Base-by-base conservation (phyloP, 2,113 vertebrate genomes). In the Eleginops maclovinus region DNA sequence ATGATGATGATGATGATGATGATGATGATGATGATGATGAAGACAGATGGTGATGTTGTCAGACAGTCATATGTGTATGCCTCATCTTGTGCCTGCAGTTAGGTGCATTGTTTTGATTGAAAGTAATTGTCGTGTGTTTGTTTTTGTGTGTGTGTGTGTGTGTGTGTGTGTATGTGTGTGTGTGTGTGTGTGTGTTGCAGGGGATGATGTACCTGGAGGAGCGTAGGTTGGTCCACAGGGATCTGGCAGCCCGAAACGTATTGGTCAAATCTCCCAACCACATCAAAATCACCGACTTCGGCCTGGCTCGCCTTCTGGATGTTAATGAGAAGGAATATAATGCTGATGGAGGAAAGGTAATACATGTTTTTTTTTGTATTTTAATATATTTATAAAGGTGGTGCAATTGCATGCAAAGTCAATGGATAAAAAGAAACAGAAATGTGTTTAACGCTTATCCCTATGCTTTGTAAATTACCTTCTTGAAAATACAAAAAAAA, bases 191-290 rank as follows among this genome's bases (percentile, higher is more conserved):
- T 55, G 14, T 77, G 19, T 87, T 88, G 47, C 93, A 99, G 98
- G 98, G 98, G 65, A 99, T 99, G 98, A 99, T 99, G 98, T 99
- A 99, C 88, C 91, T 99, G 73, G 98, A 99, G 87, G 98, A 99
- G 89, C 95, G 98, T 21, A 93, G 98, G 41, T 93, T 99, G 43
- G 98, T 99, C 56, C 98, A 99, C 93, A 93, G 98, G 36, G 98
- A 99, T 86, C 84, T 99, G 83, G 98, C 98, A 41, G 98, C 98
- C 17, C 94, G 98, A 1, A 99, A 99, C 11, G 98, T 99, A 59
- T 90, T 99, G 87, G 98, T 99, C 54, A 99, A 99, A 86, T 99
- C 98, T 2, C 97, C 98, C 79, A 99, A 98, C 87, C 98, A 99
- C 16, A 97, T 99, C 91, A 99, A 98, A 94, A 99, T 99, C 93